phyloP scores from a whole-genome alignment of 2,113 vertebrate genomes.

The Rhabdornis inornatus region DNA sequence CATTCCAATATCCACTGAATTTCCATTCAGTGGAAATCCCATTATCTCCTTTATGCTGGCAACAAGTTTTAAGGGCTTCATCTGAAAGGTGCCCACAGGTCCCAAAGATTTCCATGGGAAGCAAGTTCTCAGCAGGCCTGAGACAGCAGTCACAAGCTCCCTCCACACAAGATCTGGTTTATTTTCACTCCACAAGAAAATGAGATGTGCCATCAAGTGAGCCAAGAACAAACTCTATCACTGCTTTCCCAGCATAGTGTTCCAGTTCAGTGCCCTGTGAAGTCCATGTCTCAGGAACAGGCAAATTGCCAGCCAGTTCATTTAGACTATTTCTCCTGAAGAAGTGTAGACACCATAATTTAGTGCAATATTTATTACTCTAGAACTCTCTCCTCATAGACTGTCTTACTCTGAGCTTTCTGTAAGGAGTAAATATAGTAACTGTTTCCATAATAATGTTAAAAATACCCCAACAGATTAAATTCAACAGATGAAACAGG shows the following conservation, averaged over 20 bases:
- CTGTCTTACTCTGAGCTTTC: neutral
- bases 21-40: neutral
- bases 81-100: neutral
- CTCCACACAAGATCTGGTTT: neutral
- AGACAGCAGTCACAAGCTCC: neutral
- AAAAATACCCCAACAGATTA: slow-evolving; percentile 49
- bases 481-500: slow-evolving; percentile 35
- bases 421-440: slow-evolving; percentile 52
- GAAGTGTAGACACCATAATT: neutral
- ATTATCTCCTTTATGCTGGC: neutral
- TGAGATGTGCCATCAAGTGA: slow-evolving; percentile 12
- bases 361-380: neutral
- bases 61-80: neutral
- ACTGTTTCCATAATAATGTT: slow-evolving; percentile 58
- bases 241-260: neutral
- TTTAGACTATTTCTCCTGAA: neutral
- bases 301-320: slow-evolving; percentile 14
- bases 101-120: neutral
- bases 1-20: neutral
- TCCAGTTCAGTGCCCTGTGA: neutral
- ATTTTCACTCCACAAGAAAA: neutral
- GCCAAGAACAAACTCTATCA: neutral
- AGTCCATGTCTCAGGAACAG: neutral
- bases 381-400: neutral
- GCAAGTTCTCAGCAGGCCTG: neutral